Percentiles rank a stretch among this genome's conserved stretches.
Conservation (phyloP, 2,888 invertebrate genomes). For the Lasioglossum vierecki region DNA sequence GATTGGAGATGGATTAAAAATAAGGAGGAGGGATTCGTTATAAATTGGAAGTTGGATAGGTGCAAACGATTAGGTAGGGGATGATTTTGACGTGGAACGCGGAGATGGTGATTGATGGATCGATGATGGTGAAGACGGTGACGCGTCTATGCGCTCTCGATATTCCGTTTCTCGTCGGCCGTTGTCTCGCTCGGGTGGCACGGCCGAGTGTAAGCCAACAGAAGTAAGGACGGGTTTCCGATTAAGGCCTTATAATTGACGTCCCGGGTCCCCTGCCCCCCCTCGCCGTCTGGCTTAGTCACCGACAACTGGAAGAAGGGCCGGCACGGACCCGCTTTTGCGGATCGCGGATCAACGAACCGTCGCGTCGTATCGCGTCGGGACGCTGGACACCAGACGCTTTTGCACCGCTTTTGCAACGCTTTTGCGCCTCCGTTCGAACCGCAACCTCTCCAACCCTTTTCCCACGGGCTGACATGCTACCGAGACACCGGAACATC, state of each 20-base stretch:
- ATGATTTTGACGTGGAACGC: neutral
- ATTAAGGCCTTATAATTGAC: constrained; percentile 83
- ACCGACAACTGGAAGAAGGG: constrained; percentile 76
- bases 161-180: constrained; percentile 58
- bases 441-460: constrained; percentile 31
- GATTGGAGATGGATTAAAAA: neutral
- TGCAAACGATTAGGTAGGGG: neutral
- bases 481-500: neutral
- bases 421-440: constrained; percentile 56
- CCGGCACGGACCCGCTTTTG: constrained; percentile 73
- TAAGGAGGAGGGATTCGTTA: neutral
- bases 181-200: constrained; percentile 62
- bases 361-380: constrained; percentile 51
- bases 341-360: constrained; percentile 79
- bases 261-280: constrained; percentile 74
- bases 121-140: constrained; percentile 9
- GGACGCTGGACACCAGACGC: constrained; percentile 60
- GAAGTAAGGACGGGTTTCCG: constrained; percentile 83
- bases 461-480: neutral
- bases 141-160: constrained; percentile 52
- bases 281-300: constrained; percentile 77
- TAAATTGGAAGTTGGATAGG: too few species aligned
- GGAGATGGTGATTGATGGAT: neutral
- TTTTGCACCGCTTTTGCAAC: constrained; percentile 23
- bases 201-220: constrained; percentile 77